Base-by-base conservation (phyloP, 2,113 vertebrate genomes). In the Cololabis saira region DNA sequence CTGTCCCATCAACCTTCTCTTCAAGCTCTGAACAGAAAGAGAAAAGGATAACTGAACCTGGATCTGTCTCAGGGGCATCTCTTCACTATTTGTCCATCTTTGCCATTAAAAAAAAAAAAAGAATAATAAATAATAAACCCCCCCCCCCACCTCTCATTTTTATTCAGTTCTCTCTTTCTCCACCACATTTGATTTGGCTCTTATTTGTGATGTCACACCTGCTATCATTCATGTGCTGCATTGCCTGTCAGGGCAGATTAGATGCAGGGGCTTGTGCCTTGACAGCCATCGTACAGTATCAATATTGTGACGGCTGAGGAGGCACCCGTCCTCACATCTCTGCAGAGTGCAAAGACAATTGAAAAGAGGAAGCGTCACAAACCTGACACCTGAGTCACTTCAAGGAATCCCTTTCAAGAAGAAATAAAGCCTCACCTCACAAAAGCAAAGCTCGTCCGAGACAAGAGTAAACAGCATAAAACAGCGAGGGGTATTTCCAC, bases 381-480 rank as follows among this genome's bases (percentile, higher is more conserved):
- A 76, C 76, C 90, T 94, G 93, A 93, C 92, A 93, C 91, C 86
- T 83, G 61, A 92, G 91, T 94, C 92, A 93, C 91, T 93, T 93
- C 92, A 92, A 93, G 90, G 90, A 93, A 91, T 91, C 86, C 83
- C 91, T 94, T 93, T 94, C 90, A 93, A 91, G 89, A 90, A 82
- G 83, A 90, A 91, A 87, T 81, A 81, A 89, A 91, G 87, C 88
- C 87, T 82, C 85, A 89, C 85, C 90, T 92, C 90, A 93, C 92
- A 93, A 88, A n/a, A 91, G 88, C 81, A 87, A 86, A 89, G 90
- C 86, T 78, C 81, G 81, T 72, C 74, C 83, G 72, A 76, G 90
- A 91, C 87, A 80, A 81, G 78, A 90, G 91, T 89, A 92, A 92
- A 91, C 87, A 88, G 86, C 87, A 90, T 92, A 90, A 93, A 91